Evolutionary conservation across 2,113 vertebrate genomes (phyloP).

Genomic region (Sylvietta virens): DNA sequence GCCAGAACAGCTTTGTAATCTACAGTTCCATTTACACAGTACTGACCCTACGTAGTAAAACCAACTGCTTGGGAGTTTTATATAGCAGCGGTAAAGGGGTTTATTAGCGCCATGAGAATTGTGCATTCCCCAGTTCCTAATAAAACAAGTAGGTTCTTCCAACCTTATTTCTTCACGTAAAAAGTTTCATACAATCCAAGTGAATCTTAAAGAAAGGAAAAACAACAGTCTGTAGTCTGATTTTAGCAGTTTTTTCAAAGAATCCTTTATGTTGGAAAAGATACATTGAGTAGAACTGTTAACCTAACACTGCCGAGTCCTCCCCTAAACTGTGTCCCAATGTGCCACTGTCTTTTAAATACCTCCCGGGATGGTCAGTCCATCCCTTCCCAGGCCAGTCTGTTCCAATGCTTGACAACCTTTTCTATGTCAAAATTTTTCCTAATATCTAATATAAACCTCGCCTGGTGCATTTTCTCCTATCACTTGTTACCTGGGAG

Average conservation of each 20-base stretch:
- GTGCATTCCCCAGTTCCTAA: neutral
- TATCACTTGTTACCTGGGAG: neutral
- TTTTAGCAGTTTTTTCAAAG: neutral
- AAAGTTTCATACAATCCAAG: neutral
- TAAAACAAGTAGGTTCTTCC: neutral
- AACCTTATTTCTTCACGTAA: neutral
- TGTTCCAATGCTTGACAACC: neutral
- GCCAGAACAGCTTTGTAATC: neutral
- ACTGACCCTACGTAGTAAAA: neutral
- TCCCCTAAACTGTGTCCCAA: neutral
- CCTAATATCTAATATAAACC: neutral
- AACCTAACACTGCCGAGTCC: neutral
- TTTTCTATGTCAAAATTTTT: neutral
- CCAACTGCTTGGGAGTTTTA: neutral
- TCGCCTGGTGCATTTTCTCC: neutral
- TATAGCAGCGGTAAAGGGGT: neutral
- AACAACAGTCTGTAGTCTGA: neutral
- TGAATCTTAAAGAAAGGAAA: neutral
- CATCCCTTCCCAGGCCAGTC: neutral
- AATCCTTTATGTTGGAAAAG: neutral
- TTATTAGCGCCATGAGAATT: neutral
- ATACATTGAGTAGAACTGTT: neutral
- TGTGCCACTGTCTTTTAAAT: neutral
- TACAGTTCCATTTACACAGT: neutral
- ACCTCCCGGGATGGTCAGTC: neutral